Base-by-base conservation (phyloP, 2,113 vertebrate species). In the Coptodon bakossiorum region DNA sequence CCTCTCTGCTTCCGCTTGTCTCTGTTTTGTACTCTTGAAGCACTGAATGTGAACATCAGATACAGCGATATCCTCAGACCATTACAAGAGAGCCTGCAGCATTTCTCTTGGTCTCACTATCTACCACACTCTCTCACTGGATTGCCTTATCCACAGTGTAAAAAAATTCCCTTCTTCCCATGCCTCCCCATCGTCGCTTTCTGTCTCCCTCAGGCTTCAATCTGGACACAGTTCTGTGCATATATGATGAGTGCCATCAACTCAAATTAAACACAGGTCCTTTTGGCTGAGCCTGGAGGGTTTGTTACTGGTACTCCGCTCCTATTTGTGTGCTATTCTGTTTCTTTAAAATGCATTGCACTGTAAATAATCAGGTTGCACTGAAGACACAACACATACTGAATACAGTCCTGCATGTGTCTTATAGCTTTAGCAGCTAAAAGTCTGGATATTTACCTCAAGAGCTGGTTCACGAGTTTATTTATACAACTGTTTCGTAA, bases 21-120 rank as follows among this genome's bases (percentile, higher is more conserved):
- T 84, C 57, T 50, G 52, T 61, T 86, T 78, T 87, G 73, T 63
- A 27, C 52, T 54, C 48, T 9, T 63, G 53, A 22, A 66, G 80
- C 57, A 59, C 88, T 80, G 80, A 66, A 83, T 86, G 40, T 48
- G 73, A 89, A 80, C 88, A 81, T 84, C 71, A 79, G 82, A 89
- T 89, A 79, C 85, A 81, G 38, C 16, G 36, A 86, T 90, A 87
- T 90, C 89, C 91, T 90, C 66, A 43, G 78, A 91, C 90, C 86
- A 53, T 90, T 93, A 87, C 34, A 2, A 80, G 80, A 59, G 36
- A 2, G 84, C 91, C 89, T 3, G 54, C 54, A 87, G 93, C 45
- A 1, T 59, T 89, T 86, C 24, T 73, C 19, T 48, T 36, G 61
- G 81, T 34, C 90, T 91, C 84, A 38, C 52, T 38, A 85, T 92